Evolutionary conservation across 2,888 invertebrate species (phyloP), one percentile per base, ranked within the genome.

Genomic region (Drosophila greeni): DNA sequence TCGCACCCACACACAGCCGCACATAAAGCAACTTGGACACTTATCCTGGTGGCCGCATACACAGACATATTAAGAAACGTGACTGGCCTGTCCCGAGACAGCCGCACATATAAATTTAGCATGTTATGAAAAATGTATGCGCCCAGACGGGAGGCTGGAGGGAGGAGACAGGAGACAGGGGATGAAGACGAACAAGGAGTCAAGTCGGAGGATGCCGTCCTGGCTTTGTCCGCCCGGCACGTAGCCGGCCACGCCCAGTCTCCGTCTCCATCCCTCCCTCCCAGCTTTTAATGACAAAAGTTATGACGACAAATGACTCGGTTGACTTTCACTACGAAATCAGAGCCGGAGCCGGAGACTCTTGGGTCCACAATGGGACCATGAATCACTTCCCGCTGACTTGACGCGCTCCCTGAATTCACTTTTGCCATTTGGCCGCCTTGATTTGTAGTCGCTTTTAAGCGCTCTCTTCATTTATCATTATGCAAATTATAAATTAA

Each of bases 251-350:
- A 56, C 60, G 45, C 59, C 60, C 65, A 53, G 68, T 53, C 66
- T 37, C n/a, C n/a, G n/a, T n/a, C n/a, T n/a, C n/a, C n/a, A n/a
- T n/a, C n/a, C n/a, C n/a, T n/a, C 60, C 29, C 42, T 11, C 26
- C 42, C 57, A 23, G 67, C 64, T 62, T 75, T 76, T 76, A 81
- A 82, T 82, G 77, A 73, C 77, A 72, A 77, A 82, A 83, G 79
- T 83, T 81, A 83, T 74, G 81, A 75, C 75, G 82, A 84, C 81
- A 82, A 82, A 82, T 79, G 82, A 82, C 72, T 82, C 62, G 56
- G 79, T 73, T 83, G 82, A 82, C 81, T 82, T 82, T 82, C 80
- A 74, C 74, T 74, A 70, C 57, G 73, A 71, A 77, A 82, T 80
- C 82, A 80, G 77, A 75, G 66, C 66, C 52, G 26, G 20, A 49